Evolutionary conservation across 2,888 invertebrate species (phyloP).

Genomic region (Allacma fusca): DNA sequence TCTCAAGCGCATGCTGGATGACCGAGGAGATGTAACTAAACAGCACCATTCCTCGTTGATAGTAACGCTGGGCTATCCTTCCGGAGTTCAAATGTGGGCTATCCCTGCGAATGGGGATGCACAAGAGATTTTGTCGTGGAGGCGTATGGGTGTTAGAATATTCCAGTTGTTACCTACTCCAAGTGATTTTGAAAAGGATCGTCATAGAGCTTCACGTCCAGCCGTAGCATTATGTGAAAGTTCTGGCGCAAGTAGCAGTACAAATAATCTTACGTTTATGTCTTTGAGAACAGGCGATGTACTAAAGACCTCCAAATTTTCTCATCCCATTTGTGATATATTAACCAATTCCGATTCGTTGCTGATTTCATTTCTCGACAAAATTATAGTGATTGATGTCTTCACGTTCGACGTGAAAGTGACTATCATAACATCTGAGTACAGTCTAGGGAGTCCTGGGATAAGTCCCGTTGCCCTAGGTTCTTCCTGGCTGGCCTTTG

Average conservation of each 20-base stretch:
- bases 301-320: constrained; percentile 91
- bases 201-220: constrained; percentile 81
- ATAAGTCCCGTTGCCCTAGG: constrained; percentile 84
- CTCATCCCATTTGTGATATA: constrained; percentile 86
- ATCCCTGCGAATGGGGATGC: constrained; percentile 91
- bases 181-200: constrained; percentile 69
- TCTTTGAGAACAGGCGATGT: constrained; percentile 84
- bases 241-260: constrained; percentile 50
- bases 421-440: constrained; percentile 82
- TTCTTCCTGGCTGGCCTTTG: constrained; percentile 72
- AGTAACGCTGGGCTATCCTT: constrained; percentile 85
- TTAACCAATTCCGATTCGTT: constrained; percentile 87
- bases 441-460: constrained; percentile 71
- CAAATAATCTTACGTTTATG: constrained; percentile 71
- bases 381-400: constrained; percentile 90
- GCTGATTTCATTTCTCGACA: constrained; percentile 86
- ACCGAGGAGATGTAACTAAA: constrained; percentile 66
- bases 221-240: constrained; percentile 86
- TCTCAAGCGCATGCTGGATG: constrained; percentile 74
- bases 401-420: constrained; percentile 85
- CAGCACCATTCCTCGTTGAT: constrained; percentile 81
- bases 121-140: constrained; percentile 91
- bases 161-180: constrained; percentile 87
- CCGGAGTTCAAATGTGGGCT: constrained; percentile 87
- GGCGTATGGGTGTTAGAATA: constrained; percentile 85